These are phyloP conservation scores for Muntiacus muntjak DNA, from an alignment of 2,113 vertebrate species.

Conservation along the genomic window DNA sequence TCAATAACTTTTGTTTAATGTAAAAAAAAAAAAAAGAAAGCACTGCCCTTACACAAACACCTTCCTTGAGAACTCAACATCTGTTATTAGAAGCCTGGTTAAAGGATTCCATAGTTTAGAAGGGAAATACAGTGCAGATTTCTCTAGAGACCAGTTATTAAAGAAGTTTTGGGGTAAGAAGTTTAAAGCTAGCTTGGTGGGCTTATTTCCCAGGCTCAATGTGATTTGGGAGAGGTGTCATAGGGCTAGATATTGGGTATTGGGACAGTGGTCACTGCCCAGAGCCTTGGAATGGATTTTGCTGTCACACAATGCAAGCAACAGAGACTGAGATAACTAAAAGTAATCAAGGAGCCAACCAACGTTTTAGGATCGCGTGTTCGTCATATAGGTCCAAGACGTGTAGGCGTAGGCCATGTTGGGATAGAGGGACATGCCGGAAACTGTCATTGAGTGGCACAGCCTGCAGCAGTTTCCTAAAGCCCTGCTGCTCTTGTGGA, in stretches of 20 bases:
- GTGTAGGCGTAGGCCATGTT: slow-evolving; percentile 86
- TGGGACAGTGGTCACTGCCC: slow-evolving; percentile 93
- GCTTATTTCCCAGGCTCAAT: neutral
- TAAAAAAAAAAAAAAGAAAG: neutral
- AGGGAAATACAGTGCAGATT: neutral
- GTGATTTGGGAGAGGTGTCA: slow-evolving; percentile 62
- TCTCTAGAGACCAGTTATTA: neutral
- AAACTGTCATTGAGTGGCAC: slow-evolving; percentile 87
- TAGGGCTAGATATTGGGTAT: slow-evolving; percentile 86
- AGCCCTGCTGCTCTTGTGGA: slow-evolving; percentile 87
- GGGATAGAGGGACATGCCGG: slow-evolving; percentile 85
- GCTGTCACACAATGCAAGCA: slow-evolving; percentile 87
- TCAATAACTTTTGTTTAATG: slow-evolving; percentile 17
- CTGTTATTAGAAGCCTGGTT: neutral
- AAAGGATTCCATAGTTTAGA: neutral
- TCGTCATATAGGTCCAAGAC: slow-evolving; percentile 97
- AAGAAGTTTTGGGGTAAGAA: neutral
- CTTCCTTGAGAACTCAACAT: neutral
- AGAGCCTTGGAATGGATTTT: slow-evolving; percentile 89
- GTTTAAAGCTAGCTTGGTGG: neutral
- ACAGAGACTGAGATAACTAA: slow-evolving; percentile 84
- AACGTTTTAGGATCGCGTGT: slow-evolving; percentile 87
- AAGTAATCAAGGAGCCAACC: slow-evolving; percentile 95
- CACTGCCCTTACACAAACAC: neutral
- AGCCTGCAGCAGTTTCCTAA: slow-evolving; percentile 82